Evolutionary conservation across 1,140 invertebrate genomes (phyloP).

Genomic region (Atta colombica): DNA sequence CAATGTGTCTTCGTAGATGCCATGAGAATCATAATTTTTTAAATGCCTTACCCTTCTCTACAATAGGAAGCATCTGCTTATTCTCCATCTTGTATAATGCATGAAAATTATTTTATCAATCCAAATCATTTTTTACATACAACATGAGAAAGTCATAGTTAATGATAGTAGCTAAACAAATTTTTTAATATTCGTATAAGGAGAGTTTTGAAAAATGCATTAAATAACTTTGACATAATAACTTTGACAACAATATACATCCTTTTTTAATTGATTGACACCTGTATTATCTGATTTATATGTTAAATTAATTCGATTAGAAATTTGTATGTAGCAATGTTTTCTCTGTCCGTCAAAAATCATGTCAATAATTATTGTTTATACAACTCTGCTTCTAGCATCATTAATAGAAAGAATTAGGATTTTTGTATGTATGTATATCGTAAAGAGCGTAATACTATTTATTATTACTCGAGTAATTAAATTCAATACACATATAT

Average conservation of each 20-base stretch:
- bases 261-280: constrained; percentile 18
- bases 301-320: constrained; percentile 16
- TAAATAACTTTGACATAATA: not conserved
- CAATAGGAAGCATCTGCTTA: constrained; percentile 10
- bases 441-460: constrained; percentile 4
- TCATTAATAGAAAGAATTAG: constrained; percentile 9
- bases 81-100: constrained; percentile 10
- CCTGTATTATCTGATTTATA: not conserved
- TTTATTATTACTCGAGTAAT: constrained; percentile 21
- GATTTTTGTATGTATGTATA: not conserved
- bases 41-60: constrained; percentile 31
- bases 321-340: constrained; percentile 6
- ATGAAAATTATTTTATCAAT: constrained; percentile 6
- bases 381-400: not conserved
- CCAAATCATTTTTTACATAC: constrained; percentile 21
- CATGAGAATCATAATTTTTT: constrained; percentile 51
- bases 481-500: not conserved
- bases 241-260: not conserved
- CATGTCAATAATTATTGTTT: constrained; percentile 17
- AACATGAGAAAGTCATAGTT: constrained; percentile 11
- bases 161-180: constrained; percentile 2
- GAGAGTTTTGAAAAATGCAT: constrained; percentile 21
- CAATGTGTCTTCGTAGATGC: constrained; percentile 36
- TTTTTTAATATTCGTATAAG: constrained; percentile 23
- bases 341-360: constrained; percentile 25